phyloP scores from a whole-genome alignment of 2,888 invertebrate species.

The Polyommatus icarus region DNA sequence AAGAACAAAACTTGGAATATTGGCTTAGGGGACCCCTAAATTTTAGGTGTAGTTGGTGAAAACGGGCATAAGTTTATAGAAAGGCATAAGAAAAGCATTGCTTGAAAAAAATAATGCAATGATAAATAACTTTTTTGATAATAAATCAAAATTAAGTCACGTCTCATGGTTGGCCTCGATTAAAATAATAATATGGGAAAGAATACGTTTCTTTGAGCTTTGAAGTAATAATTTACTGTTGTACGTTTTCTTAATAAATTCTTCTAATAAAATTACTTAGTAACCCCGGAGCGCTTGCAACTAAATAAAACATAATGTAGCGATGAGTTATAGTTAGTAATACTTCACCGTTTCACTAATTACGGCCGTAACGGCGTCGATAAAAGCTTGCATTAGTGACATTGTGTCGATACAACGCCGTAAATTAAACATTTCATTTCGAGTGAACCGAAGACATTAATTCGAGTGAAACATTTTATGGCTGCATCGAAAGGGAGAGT shows the following conservation, averaged over 20 bases:
- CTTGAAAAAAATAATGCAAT: not conserved
- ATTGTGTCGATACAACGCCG: constrained; percentile 61
- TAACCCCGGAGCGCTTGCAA: not conserved
- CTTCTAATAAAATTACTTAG: not conserved
- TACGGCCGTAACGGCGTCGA: constrained; percentile 18
- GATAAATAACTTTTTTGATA: not conserved
- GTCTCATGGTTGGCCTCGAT: not conserved
- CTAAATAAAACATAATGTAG: constrained; percentile 1
- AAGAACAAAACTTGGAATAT: no score
- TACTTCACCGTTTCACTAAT: constrained; percentile 18
- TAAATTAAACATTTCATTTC: constrained; percentile 63
- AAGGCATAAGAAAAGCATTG: not conserved
- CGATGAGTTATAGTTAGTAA: constrained; percentile 5
- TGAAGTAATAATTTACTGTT: not conserved
- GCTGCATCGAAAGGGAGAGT: constrained; percentile 69
- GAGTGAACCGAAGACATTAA: constrained; percentile 61
- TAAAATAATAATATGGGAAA: constrained; percentile 18
- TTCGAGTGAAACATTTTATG: constrained; percentile 70
- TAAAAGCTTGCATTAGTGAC: constrained; percentile 44
- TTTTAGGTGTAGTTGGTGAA: no score
- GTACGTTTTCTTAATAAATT: constrained; percentile 6
- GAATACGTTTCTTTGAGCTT: not conserved
- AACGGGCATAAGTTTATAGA: no score
- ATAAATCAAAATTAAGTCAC: not conserved
- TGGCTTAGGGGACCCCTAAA: no score